Evolutionary conservation across 2,888 invertebrate species (phyloP).

Genomic region (Gymnosoma rotundatum): DNA sequence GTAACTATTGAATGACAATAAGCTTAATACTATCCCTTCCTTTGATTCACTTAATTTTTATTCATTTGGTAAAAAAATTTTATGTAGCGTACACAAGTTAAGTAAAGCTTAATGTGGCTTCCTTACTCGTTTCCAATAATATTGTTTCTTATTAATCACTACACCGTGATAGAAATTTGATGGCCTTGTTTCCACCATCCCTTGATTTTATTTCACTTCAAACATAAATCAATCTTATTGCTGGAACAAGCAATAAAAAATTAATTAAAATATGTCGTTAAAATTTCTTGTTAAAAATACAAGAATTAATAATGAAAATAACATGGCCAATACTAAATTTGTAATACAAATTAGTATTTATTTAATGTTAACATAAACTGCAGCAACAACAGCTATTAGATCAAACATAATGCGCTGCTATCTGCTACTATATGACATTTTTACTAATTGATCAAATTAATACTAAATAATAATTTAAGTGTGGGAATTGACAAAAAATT

Average conservation of each 20-base stretch:
- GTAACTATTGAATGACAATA: no score
- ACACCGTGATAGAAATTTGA: no score
- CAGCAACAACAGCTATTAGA: constrained; percentile 12
- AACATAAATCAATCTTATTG: neutral
- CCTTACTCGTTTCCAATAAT: no score
- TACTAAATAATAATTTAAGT: constrained; percentile 32
- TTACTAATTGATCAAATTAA: constrained; percentile 58
- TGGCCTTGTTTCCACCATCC: no score
- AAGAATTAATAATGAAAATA: constrained; percentile 30
- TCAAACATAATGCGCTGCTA: neutral
- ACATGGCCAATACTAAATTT: constrained; percentile 54
- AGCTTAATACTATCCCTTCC: no score
- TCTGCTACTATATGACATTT: constrained; percentile 36
- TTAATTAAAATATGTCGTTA: no score
- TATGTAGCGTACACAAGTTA: no score
- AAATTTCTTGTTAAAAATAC: no score
- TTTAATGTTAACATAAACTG: constrained; percentile 46
- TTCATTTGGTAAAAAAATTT: no score
- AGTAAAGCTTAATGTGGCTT: no score
- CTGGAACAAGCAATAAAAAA: constrained; percentile 29
- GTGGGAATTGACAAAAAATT: constrained; percentile 63
- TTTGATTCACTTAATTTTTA: no score
- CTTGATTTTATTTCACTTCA: neutral
- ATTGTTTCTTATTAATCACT: no score
- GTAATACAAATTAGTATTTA: constrained; percentile 63